These are phyloP conservation scores for Rhingia campestris DNA, from an alignment of 2,888 invertebrate species.

Conservation along the genomic window DNA sequence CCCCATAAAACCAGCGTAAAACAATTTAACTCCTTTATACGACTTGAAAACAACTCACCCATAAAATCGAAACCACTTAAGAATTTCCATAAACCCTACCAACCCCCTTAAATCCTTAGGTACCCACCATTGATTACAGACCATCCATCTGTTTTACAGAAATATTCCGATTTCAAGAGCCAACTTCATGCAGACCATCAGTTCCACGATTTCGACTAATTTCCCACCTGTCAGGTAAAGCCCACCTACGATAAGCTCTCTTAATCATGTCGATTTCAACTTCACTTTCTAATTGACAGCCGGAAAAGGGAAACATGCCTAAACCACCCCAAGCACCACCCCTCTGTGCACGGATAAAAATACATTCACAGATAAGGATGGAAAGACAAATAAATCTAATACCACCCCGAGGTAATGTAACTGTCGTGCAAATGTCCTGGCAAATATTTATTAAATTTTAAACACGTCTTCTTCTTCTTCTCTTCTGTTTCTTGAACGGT, in stretches of 20 bases:
- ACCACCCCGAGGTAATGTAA: conserved; percentile 43
- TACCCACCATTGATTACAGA: too few relatives aligned
- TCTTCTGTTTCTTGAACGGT: conserved; percentile 5
- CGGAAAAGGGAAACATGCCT: neutral
- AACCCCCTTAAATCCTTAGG: too few relatives aligned
- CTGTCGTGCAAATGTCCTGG: conserved; percentile 61
- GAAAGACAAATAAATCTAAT: conserved; percentile 63
- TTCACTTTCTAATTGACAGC: conserved; percentile 58
- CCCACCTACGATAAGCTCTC: conserved; percentile 10
- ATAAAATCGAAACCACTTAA: conserved; percentile 7
- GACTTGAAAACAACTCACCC: neutral
- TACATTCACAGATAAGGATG: conserved; percentile 31
- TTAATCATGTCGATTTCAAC: conserved; percentile 59
- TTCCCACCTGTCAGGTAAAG: neutral
- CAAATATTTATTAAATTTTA: conserved; percentile 69
- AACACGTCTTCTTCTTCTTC: conserved; percentile 29
- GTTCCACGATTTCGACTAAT: neutral
- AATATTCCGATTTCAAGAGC: neutral
- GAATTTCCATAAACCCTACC: neutral
- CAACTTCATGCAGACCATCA: neutral
- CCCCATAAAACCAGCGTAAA: conserved; percentile 1
- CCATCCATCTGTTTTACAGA: too few relatives aligned
- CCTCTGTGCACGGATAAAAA: neutral
- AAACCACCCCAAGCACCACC: neutral
- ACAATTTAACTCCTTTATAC: conserved; percentile 5